Evolutionary conservation across 2,113 vertebrate genomes (phyloP), one percentile per base, ranked within the genome.

Genomic region (Myotis yumanensis): DNA sequence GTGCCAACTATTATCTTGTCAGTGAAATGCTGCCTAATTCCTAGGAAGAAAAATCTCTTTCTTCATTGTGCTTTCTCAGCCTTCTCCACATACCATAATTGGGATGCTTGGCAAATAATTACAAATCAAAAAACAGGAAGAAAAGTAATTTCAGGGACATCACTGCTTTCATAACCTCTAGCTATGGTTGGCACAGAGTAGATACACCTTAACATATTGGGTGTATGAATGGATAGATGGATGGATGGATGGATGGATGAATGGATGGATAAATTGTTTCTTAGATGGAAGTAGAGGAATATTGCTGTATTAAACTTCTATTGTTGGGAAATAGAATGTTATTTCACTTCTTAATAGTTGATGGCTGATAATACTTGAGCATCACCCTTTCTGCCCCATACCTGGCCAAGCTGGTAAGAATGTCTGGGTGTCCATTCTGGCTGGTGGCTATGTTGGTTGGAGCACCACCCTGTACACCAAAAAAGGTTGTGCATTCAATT

Each of bases 1-100:
- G 8, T 52, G 20, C 4, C 22, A 30, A 43, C n/a, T 86, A 32
- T 37, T 28, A 22, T 8, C 35, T 89, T 75, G n/a, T 79, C 54
- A 68, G 54, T 40, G 51, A 89, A 93, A 88, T 68, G 91, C 17
- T 25, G 77, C 51, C 91, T 79, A n/a, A 80, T 84, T 80, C 66
- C 54, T 69, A 88, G 17, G 32, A 84, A 66, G 62, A 91, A 84
- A 93, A 73, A 11, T 37, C 37, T 37, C 37, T 82, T 82, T 88
- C 18, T 48, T 46, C 54, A 25, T 32, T 46, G 32, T 71, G 22
- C 4, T n/a, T 17, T 51, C 43, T 82, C 51, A 79, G 54, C 17
- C 22, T 73, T 91, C n/a, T 86, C 32, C 18, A 14, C 28, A 80
- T 68, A 40, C 7, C 7, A 25, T 25, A 85, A 2, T 73, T 48